Conservation (phyloP, 2,888 invertebrate genomes). For the Pherbina coryleti region DNA sequence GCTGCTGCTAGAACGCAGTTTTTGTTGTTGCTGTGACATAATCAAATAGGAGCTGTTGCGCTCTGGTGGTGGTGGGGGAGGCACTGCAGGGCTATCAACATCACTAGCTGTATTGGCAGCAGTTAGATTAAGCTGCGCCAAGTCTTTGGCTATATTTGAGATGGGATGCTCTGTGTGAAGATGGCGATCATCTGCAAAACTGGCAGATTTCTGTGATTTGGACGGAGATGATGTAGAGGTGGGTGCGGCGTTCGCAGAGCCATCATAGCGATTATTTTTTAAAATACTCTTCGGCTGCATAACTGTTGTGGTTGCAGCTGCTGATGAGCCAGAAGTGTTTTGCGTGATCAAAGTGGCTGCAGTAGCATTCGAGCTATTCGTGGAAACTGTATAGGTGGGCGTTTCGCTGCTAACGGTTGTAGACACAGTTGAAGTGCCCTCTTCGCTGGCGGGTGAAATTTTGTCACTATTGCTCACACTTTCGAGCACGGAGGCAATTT, state of each 20-base stretch:
- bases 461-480: conserved; percentile 48
- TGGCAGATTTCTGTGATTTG: conserved; percentile 67
- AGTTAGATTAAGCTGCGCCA: conserved; percentile 58
- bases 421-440: conserved; percentile 11
- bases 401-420: conserved; percentile 4
- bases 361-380: not conserved
- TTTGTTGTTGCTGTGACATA: conserved; percentile 77
- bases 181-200: conserved; percentile 67
- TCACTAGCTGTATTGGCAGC: conserved; percentile 35
- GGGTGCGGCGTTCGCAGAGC: conserved; percentile 57
- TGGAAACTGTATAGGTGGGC: conserved; percentile 8
- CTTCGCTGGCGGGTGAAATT: conserved; percentile 52
- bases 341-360: not conserved
- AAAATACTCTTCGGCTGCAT: conserved; percentile 69
- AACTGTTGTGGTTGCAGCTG: conserved; percentile 40
- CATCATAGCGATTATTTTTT: conserved; percentile 67
- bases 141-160: conserved; percentile 62
- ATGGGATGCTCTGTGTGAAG: conserved; percentile 64
- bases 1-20: conserved; percentile 47
- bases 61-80: conserved; percentile 85
- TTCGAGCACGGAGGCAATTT: conserved; percentile 57
- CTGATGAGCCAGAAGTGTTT: too few relatives aligned
- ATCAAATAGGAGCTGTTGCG: conserved; percentile 89
- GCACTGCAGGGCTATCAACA: conserved; percentile 52
- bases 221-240: conserved; percentile 68